Conservation (phyloP, 2,113 vertebrate genomes). For the Astatotilapia flaviijosephi region DNA sequence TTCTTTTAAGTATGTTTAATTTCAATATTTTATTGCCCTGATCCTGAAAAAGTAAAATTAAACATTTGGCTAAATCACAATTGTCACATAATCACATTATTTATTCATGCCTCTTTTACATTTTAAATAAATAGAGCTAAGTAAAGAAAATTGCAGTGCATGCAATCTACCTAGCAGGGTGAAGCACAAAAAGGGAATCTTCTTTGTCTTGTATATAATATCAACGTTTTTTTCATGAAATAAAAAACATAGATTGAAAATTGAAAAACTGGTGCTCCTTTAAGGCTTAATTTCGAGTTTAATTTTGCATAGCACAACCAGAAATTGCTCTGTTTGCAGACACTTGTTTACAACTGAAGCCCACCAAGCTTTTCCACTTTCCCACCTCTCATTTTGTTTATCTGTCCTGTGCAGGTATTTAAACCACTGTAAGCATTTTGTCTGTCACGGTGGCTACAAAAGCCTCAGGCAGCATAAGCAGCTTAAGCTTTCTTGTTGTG, state of each 20-base stretch:
- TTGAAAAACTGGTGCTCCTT: neutral
- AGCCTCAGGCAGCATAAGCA: neutral
- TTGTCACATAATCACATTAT: neutral
- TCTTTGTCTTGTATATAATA: neutral
- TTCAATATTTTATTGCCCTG: neutral
- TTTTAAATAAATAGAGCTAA: neutral
- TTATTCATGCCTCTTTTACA: neutral
- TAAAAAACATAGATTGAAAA: neutral
- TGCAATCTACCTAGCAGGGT: neutral
- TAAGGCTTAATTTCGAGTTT: neutral
- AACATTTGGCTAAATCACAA: neutral
- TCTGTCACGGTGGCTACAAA: neutral
- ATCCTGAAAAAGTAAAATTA: neutral
- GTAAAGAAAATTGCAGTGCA: neutral
- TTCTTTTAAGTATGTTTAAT: neutral
- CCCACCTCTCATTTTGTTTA: neutral
- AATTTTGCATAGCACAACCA: neutral
- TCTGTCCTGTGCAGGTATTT: neutral
- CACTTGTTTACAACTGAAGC: neutral
- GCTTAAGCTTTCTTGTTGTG: neutral
- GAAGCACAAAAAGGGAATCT: neutral
- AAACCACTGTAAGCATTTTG: neutral
- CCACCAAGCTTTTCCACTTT: neutral
- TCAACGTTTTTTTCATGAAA: neutral
- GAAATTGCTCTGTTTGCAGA: neutral